A percentile compares a stretch with the other conserved stretches of the same genome.
Evolutionary conservation across 2,113 vertebrate genomes (phyloP).

Genomic region (Myxocyprinus asiaticus): DNA sequence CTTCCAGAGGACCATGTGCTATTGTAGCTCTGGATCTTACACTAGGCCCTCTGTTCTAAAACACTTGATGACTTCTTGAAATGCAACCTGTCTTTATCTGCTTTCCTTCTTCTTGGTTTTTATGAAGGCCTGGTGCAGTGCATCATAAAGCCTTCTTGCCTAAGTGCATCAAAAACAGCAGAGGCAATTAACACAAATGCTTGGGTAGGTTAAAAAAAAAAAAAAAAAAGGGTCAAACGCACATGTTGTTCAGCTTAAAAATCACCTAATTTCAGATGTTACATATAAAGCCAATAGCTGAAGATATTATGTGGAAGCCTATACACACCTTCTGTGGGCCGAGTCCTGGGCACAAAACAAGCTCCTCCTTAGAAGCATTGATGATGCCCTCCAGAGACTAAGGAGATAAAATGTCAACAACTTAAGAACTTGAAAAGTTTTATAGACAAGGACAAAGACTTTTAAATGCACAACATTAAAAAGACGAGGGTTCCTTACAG

Average conservation of each 20-base stretch:
- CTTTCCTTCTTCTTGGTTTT: slow-evolving; percentile 52
- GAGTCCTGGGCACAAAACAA: slow-evolving; percentile 78
- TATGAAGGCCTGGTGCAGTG: slow-evolving; percentile 54
- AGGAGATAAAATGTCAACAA: neutral
- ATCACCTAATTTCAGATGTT: no score
- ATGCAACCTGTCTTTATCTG: neutral
- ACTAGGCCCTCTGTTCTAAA: neutral
- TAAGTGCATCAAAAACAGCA: slow-evolving; percentile 12
- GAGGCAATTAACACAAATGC: no score
- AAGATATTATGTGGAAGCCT: no score
- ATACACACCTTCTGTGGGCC: slow-evolving; percentile 76
- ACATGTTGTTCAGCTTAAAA: no score
- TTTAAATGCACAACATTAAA: neutral
- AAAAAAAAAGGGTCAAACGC: slow-evolving; percentile 18
- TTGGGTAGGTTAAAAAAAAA: no score
- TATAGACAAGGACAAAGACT: neutral
- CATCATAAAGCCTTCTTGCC: slow-evolving; percentile 51
- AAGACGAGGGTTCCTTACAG: slow-evolving; percentile 73
- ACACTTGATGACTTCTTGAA: neutral
- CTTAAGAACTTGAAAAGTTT: neutral
- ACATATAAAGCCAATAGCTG: no score
- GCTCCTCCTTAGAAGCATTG: slow-evolving; percentile 75
- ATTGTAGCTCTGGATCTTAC: neutral
- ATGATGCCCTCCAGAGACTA: slow-evolving; percentile 77
- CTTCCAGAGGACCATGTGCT: neutral